Evolutionary conservation across 2,113 vertebrate species (phyloP), one percentile per base, ranked within the genome.

Genomic region (Parus major): DNA sequence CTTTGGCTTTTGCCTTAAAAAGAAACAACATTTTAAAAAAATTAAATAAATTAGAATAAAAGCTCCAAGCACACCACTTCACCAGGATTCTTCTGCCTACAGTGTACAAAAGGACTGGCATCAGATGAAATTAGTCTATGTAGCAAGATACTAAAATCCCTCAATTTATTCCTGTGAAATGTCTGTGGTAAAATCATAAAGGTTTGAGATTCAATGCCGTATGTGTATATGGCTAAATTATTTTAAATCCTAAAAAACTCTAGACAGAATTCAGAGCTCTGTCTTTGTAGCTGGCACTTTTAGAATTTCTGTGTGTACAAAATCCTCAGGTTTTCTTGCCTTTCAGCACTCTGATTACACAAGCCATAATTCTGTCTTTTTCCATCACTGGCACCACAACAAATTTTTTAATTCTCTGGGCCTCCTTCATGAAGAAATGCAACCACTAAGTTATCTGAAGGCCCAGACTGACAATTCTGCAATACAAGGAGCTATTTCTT

Each of bases 1-100:
- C 98, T 95, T 96, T 97, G 63, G 97, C 79, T 97, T 98, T 98
- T 93, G 95, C 91, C 98, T 98, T 82, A 76, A 47, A 24, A 85
- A 59, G 9, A 87, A 89, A 36, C 3, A 29, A 60, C 3, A 55
- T 25, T 28, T 35, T 22, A n/a, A 56, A 23, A 39, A 17, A 2
- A 19, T n/a, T 25, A 66, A 27, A 69, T 28, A 69, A 19, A 86
- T 46, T 9, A 49, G 52, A 42, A 55, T 18, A 35, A 63, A 69
- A 66, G 3, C 3, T 28, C 9, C 15, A 46, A 63, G 22, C 6
- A 57, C 2, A 33, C 14, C 33, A 39, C 25, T 77, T 55, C 33
- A 18, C 12, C 47, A 63, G 11, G 35, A 71, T 24, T 44, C 42
- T n/a, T 56, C 47, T 24, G 17, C 6, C 16, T 44, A 18, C 11